Conservation (phyloP, 2,797 vertebrate species). For the Potorous gilbertii region DNA sequence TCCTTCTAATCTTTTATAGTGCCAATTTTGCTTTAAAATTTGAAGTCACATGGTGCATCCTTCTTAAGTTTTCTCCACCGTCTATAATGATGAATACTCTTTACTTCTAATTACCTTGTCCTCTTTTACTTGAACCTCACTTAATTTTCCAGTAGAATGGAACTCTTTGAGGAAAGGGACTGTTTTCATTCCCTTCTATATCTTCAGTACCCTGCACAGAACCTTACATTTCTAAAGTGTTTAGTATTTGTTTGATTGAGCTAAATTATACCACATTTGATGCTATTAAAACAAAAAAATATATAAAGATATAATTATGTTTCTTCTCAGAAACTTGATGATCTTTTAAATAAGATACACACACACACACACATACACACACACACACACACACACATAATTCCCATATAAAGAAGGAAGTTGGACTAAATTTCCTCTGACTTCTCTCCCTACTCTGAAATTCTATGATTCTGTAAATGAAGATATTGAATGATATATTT, state of each 20-base stretch:
- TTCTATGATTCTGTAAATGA: not conserved
- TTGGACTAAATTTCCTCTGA: not conserved
- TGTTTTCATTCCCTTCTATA: not conserved
- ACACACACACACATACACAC: too few species aligned
- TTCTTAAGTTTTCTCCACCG: not conserved
- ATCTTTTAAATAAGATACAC: not conserved
- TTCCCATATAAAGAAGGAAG: not conserved
- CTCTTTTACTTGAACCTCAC: not conserved
- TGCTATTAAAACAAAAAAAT: not conserved
- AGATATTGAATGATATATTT: not conserved
- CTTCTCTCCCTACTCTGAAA: not conserved
- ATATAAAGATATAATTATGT: not conserved
- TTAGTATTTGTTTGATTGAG: not conserved
- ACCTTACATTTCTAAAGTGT: not conserved
- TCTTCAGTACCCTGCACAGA: not conserved
- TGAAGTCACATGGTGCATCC: not conserved
- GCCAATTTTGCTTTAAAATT: not conserved
- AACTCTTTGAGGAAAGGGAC: not conserved
- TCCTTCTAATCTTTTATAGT: not conserved
- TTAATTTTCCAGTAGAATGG: not conserved
- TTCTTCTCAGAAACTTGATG: not conserved
- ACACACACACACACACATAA: not conserved
- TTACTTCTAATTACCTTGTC: not conserved
- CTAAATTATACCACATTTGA: not conserved
- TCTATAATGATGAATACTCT: not conserved